Evolutionary conservation across 1,140 invertebrate species (phyloP), one percentile per base, ranked within the genome.

Genomic region (Microplitis mediator): DNA sequence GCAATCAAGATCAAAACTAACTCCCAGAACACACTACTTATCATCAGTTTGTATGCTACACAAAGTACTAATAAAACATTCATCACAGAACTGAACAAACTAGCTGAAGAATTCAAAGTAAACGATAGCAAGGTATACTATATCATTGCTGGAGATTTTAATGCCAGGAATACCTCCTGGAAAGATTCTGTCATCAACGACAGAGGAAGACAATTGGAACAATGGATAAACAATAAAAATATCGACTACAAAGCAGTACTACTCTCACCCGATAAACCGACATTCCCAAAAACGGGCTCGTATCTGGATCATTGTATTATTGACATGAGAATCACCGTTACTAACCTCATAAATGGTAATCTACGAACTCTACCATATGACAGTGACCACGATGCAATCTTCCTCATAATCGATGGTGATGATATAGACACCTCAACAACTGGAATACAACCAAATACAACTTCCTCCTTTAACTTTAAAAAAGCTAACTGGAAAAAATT

Each of bases 401-500:
- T 3, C 3, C 52, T 67, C 58, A 8, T 11, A 0, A 50, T 67
- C 9, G 2, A 64, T n/a, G 3, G 5, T 8, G 13, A 31, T 11
- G 13, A 32, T 11, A 1, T 54, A 2, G 32, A 14, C 13, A 3
- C 1, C 2, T 45, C 50, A 34, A 9, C 13, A 6, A 4, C 51
- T 14, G 13, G 16, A 4, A 23, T 0, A 16, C 9, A 3, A 6
- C 0, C 51, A 23, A 39, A 35, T n/a, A 56, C 3, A 14, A 6
- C 36, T 39, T 16, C 9, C 8, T 4, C 50, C 5, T 68, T 54
- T n/a, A 71, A 73, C 23, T 76, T 32, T 32, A 74, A 74, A 64
- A 67, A 32, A 32, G 60, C 75, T 3, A 71, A 75, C 14, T 75
- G 74, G 74, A 63, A 62, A 23, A 62, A 60, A 61, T 72, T 75